These are phyloP conservation scores for Labia minor DNA, from an alignment of 2,888 invertebrate species.

Conservation along the genomic window DNA sequence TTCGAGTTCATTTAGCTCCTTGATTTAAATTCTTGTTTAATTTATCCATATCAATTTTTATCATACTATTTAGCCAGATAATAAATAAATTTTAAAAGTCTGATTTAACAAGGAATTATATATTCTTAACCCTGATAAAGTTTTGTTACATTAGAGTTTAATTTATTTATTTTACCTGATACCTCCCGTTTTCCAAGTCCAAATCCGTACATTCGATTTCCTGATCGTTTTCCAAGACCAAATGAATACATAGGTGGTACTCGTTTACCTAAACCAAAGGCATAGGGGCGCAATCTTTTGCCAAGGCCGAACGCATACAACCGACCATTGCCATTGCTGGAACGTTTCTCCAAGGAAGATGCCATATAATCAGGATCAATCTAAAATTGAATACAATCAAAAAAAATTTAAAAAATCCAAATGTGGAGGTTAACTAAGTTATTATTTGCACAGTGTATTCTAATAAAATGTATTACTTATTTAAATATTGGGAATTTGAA, in stretches of 20 bases:
- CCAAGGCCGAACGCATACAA: constrained; percentile 30
- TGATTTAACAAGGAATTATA: no score
- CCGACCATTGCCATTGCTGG: constrained; percentile 24
- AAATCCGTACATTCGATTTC: constrained; percentile 32
- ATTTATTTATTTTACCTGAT: constrained; percentile 14
- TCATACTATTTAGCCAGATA: no score
- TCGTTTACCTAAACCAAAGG: constrained; percentile 60
- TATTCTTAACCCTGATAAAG: no score
- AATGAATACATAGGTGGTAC: constrained; percentile 41
- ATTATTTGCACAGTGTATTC: no score
- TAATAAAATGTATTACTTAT: no score
- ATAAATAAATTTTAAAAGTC: no score
- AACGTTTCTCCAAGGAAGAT: background rate
- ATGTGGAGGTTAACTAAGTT: constrained; percentile 19
- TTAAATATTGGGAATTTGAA: no score
- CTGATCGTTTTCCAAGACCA: constrained; percentile 45
- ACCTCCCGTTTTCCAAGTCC: constrained; percentile 45
- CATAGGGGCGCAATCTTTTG: constrained; percentile 52
- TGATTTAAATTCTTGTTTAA: no score
- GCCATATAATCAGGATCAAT: constrained; percentile 30
- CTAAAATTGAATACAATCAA: constrained; percentile 36
- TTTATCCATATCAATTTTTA: no score
- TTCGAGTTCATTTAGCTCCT: no score
- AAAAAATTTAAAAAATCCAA: constrained; percentile 18
- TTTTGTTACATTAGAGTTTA: no score